Base-by-base conservation (phyloP, 1,140 invertebrate species). In the Macrocentrus cingulum region DNA sequence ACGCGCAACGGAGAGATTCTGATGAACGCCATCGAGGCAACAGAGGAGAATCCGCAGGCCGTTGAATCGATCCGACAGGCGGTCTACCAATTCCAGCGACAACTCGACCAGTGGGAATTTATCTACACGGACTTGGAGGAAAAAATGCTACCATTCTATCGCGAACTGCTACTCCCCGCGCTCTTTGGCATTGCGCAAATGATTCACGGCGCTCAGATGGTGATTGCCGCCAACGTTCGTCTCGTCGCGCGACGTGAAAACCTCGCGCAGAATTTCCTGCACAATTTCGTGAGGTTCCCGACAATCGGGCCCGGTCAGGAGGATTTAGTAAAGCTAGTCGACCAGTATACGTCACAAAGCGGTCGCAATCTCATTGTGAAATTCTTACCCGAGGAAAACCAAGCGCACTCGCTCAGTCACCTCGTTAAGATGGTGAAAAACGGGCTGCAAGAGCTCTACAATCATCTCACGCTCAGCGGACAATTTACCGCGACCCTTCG, bases 101-200 rank as follows among this genome's bases (percentile, higher is more conserved):
- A 85, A 85, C 67, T 82, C 23, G 76, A 80, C 59, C 86, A 85
- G 1, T 70, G 83, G 2, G 69, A 80, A 22, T 78, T 74, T 16
- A 87, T 87, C 63, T 80, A 83, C 34, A n/a, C 77, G 80, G 19
- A 81, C 82, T 63, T 65, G 88, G 19, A 75, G 82, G 20, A 66
- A 61, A n/a, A 66, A 70, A 6, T 89, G 83, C 63, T 82, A 1
- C 67, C 79, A 5, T 82, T 79, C 11, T 90, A 88, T 68, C 87
- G 87, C 0, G 89, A 91, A 67, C 76, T 91, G 13, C 80, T 86
- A 0, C 76, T 83, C 36, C 86, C 87, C 1, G 67, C 89, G 11
- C 70, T 87, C 6, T 71, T 74, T 50, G 84, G 84, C 1, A 51
- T 88, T 4, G 79, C 81, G 1, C 84, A 89, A 72, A 81, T 89